Evolutionary conservation across 2,797 vertebrate genomes (phyloP).

Genomic region (Todus mexicanus): DNA sequence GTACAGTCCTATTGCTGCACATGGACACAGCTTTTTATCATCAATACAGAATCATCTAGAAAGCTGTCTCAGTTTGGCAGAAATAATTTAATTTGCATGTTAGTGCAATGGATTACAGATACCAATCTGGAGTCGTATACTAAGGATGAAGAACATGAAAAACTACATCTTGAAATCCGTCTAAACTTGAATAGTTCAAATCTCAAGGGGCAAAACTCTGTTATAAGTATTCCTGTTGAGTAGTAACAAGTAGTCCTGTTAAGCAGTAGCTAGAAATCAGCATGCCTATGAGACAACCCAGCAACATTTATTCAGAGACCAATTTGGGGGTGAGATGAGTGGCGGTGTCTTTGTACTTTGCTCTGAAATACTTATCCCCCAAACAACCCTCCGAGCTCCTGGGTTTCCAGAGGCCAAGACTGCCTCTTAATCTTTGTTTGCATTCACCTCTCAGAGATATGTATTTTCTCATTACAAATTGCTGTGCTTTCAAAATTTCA

Average conservation of each 20-base stretch:
- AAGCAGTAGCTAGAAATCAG: slow-evolving; percentile 54
- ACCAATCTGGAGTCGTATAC: background rate
- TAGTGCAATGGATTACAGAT: background rate
- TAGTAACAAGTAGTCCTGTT: slow-evolving; percentile 42
- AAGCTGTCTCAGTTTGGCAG: background rate
- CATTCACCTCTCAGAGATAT: slow-evolving; percentile 46
- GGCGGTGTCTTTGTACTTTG: slow-evolving; percentile 33
- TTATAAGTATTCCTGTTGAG: slow-evolving; percentile 47
- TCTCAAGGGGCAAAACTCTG: slow-evolving; percentile 35
- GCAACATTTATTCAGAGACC: slow-evolving; percentile 15
- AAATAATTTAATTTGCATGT: slow-evolving; percentile 28
- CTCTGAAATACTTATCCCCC: slow-evolving; percentile 46
- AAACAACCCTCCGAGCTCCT: background rate
- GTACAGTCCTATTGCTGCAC: background rate
- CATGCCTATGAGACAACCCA: background rate
- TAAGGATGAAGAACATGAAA: slow-evolving; percentile 33
- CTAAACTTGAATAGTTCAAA: slow-evolving; percentile 27
- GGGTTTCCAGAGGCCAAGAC: slow-evolving; percentile 43
- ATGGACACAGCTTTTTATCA: background rate
- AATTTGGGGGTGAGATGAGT: slow-evolving; percentile 17
- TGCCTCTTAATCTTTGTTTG: slow-evolving; percentile 58
- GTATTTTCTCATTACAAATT: slow-evolving; percentile 45
- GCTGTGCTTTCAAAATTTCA: slow-evolving; percentile 24
- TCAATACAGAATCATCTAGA: background rate
- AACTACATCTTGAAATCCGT: slow-evolving; percentile 23